phyloP scores from a whole-genome alignment of 1,140 invertebrate species.

The Zaprionus tsacasi region DNA sequence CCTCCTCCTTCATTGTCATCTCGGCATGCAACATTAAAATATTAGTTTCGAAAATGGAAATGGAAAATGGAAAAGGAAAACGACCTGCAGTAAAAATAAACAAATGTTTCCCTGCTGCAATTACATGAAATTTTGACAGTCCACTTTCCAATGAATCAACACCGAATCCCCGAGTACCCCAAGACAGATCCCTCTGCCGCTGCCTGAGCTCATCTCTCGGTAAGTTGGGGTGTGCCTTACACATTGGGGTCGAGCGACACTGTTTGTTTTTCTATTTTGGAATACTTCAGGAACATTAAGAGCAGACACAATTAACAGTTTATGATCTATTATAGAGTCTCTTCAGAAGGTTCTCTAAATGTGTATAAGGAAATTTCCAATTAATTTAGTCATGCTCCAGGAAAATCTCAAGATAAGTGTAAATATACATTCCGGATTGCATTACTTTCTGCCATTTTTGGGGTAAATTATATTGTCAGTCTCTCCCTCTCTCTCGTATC shows the following conservation, averaged over 20 bases:
- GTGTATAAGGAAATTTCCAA: not conserved
- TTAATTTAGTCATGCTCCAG: not conserved
- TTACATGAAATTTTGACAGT: conserved; percentile 57
- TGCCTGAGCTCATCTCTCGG: not conserved
- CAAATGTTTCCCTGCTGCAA: conserved; percentile 46
- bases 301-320: conserved; percentile 4
- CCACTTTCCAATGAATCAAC: conserved; percentile 39
- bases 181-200: not conserved
- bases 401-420: not conserved
- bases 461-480: no score
- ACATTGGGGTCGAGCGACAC: conserved; percentile 29
- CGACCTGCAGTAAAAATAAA: conserved; percentile 49
- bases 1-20: conserved; percentile 35
- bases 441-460: not conserved
- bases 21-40: conserved; percentile 56
- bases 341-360: not conserved
- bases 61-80: conserved; percentile 15
- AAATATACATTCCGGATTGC: not conserved
- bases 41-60: conserved; percentile 47
- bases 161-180: not conserved
- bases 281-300: not conserved
- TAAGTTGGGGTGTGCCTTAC: conserved; percentile 6
- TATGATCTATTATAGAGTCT: not conserved
- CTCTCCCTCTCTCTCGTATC: not conserved
- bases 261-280: conserved; percentile 21